Percentiles rank a stretch among this genome's conserved stretches.
These are phyloP conservation scores for Geophilus truncorum DNA, from an alignment of 2,888 invertebrate species.

Conservation along the genomic window DNA sequence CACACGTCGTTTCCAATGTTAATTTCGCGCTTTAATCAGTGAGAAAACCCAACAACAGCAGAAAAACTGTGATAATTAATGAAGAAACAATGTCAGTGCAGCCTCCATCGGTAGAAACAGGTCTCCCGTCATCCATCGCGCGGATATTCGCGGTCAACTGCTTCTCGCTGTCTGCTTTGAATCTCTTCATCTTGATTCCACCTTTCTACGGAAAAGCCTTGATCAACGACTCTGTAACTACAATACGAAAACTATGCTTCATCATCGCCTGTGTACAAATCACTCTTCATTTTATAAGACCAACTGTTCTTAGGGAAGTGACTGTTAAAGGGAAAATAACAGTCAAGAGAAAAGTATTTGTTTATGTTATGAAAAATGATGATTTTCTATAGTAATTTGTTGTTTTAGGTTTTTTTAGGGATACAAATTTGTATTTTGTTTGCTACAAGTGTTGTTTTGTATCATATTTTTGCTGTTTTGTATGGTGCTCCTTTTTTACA, in stretches of 20 bases:
- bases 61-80: not conserved
- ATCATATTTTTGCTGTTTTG: not conserved
- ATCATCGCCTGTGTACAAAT: not conserved
- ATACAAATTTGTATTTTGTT: not conserved
- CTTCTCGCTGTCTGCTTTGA: not conserved
- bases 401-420: not conserved
- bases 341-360: not conserved
- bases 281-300: not conserved
- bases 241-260: not conserved
- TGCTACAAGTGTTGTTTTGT: not conserved
- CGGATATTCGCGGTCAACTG: not conserved
- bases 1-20: no score
- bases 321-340: not conserved
- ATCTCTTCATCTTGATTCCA: not conserved
- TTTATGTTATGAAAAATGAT: not conserved
- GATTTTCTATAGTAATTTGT: not conserved
- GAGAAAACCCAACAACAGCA: no score
- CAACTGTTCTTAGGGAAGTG: not conserved
- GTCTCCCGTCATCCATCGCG: not conserved
- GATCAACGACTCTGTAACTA: not conserved
- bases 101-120: not conserved
- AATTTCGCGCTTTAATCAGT: no score
- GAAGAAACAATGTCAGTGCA: not conserved
- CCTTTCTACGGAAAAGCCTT: not conserved
- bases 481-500: not conserved